Base-by-base conservation (phyloP, 2,888 invertebrate species). In the Imbricaverruca yamaguchii region DNA sequence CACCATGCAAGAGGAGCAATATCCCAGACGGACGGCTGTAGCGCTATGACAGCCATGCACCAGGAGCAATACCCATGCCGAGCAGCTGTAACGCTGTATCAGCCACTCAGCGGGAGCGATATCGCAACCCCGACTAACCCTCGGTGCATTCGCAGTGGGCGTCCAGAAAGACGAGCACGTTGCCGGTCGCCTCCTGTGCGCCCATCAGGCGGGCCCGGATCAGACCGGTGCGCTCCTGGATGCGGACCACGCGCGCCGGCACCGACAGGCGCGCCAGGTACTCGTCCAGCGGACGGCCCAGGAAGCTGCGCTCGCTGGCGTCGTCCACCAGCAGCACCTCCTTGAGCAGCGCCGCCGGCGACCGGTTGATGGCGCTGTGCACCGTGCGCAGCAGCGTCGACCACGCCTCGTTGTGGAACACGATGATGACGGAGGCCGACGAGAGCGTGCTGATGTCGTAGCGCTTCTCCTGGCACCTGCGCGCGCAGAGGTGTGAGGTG, bases 391-490 rank as follows among this genome's bases (percentile, higher is more conserved):
- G 89, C 18, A 99, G 90, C 0, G 98, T 98, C 7, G 98, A 97
- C 96, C 97, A 98, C 0, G 98, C 98, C 88, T 99, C 99, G 87
- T 99, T 99, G 87, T 99, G 98, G 87, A 98, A 98, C 1, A 98
- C 97, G 84, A 99, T 96, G 81, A 99, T 93, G 23, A 99, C 91
- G 84, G 94, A 94, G 0, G 97, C 95, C 59, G 81, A 84, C 91
- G 97, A 97, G 81, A 98, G 85, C 12, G 65, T 81, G 59, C 77
- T 74, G 82, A 90, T 87, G 83, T 89, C 87, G 82, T 88, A 86
- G 84, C 91, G 91, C 84, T 91, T 89, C 82, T 89, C 87, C 83
- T 89, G 88, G 86, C 93, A 94, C 84, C 93, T 93, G 79, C 15
- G 39, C 39, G 39, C 39, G 39, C 39, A 1, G 2, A 4, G 39